These are phyloP conservation scores for Hypotaenidia okinawae DNA, from an alignment of 2,797 vertebrate species.

Conservation along the genomic window DNA sequence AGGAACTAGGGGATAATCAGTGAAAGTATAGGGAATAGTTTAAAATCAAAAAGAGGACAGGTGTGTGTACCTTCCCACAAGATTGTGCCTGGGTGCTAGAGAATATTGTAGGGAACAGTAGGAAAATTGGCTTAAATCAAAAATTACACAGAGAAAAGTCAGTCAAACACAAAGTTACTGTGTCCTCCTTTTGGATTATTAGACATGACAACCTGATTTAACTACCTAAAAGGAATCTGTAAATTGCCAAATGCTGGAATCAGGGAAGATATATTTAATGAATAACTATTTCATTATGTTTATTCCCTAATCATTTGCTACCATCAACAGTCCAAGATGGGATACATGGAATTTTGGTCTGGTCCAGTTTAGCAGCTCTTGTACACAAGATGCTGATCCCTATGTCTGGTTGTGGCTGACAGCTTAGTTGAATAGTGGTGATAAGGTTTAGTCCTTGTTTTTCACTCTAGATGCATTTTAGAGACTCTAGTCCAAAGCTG, in stretches of 20 bases:
- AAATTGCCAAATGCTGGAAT: neutral
- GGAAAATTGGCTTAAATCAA: neutral
- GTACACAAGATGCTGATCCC: neutral
- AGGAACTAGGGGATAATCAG: neutral
- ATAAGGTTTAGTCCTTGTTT: neutral
- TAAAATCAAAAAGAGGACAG: neutral
- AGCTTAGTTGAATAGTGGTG: neutral
- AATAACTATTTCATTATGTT: neutral
- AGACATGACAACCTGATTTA: accelerated
- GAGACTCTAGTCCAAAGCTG: neutral
- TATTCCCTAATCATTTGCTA: neutral
- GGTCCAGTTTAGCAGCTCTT: neutral
- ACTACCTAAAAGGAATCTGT: neutral
- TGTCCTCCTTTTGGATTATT: neutral
- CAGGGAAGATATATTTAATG: neutral
- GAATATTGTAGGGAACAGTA: neutral
- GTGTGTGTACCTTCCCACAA: neutral
- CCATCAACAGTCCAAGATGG: neutral
- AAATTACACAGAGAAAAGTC: neutral
- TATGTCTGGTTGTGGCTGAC: neutral
- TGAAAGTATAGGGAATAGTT: accelerated
- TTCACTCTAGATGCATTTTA: neutral
- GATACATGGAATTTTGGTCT: neutral
- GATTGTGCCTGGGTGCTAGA: neutral
- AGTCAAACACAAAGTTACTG: neutral